phyloP scores from a whole-genome alignment of 2,113 vertebrate genomes.

The Sebastes schlegelii region DNA sequence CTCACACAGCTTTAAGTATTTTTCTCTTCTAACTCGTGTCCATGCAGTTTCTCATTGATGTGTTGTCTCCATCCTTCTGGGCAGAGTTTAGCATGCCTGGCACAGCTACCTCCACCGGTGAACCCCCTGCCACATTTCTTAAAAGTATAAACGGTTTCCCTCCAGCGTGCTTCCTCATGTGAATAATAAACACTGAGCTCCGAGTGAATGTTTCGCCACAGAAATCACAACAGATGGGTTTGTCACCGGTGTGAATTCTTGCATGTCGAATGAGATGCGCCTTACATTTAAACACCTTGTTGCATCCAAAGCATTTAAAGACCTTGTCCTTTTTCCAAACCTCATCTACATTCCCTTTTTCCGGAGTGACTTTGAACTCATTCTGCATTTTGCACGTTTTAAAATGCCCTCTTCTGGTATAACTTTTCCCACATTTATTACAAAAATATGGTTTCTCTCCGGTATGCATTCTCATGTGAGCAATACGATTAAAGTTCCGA shows the following conservation, averaged over 20 bases:
- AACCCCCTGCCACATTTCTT: background rate
- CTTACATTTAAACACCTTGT: conserved; percentile 7
- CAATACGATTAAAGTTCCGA: background rate
- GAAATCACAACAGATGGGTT: conserved; percentile 19
- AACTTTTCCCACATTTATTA: background rate
- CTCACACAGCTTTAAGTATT: no score
- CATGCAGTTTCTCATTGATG: no score
- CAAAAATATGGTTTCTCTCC: conserved; percentile 29
- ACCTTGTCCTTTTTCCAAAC: background rate
- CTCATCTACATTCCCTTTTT: background rate
- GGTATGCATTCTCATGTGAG: conserved; percentile 30
- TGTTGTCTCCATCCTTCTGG: no score
- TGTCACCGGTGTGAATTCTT: conserved; percentile 26
- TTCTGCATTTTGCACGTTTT: conserved; percentile 3
- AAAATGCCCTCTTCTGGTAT: no score
- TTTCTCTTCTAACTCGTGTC: no score
- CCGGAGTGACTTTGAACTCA: background rate
- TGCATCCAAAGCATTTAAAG: conserved; percentile 25
- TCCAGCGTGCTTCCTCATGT: conserved; percentile 24
- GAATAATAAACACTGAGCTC: background rate
- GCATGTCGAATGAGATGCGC: background rate
- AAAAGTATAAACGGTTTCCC: conserved; percentile 14
- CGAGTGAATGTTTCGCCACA: conserved; percentile 21
- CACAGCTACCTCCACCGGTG: background rate
- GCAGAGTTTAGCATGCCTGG: no score